These are phyloP conservation scores for Phengaris alcon DNA, from an alignment of 2,888 invertebrate genomes.

Conservation along the genomic window DNA sequence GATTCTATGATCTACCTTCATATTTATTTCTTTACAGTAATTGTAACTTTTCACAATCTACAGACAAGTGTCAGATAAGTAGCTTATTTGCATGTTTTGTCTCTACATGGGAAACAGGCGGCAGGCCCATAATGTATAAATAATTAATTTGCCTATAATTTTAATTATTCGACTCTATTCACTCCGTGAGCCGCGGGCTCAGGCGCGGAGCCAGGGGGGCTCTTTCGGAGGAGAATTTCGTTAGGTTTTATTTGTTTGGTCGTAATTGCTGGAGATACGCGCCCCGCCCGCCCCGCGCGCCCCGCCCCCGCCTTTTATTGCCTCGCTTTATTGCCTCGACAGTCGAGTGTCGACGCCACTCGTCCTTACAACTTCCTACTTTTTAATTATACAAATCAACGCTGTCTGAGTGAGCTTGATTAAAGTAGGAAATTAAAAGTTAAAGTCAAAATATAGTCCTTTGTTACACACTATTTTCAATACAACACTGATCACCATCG, in stretches of 20 bases:
- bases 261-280: slow-evolving; percentile 75
- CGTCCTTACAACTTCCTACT: slow-evolving; percentile 1
- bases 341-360: neutral
- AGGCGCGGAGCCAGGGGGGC: slow-evolving; percentile 40
- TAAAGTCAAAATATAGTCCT: neutral
- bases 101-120: neutral
- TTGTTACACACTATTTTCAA: too few relatives aligned
- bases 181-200: slow-evolving; percentile 38
- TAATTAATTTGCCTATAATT: too few relatives aligned
- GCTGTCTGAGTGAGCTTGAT: slow-evolving; percentile 24
- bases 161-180: slow-evolving; percentile 43
- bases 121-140: too few relatives aligned
- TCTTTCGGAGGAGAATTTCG: slow-evolving; percentile 72
- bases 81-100: too few relatives aligned
- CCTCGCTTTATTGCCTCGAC: slow-evolving; percentile 58
- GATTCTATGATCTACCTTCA: too few relatives aligned
- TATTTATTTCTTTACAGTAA: too few relatives aligned
- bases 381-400: slow-evolving; percentile 18
- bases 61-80: too few relatives aligned
- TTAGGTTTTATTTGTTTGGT: slow-evolving; percentile 76
- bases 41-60: too few relatives aligned
- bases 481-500: too few relatives aligned
- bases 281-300: slow-evolving; percentile 44
- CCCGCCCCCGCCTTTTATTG: slow-evolving; percentile 52
- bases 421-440: neutral